Percentiles rank a stretch among this genome's conserved stretches.
Evolutionary conservation across 2,797 vertebrate species (phyloP).

Genomic region (Notolabrus celidotus): DNA sequence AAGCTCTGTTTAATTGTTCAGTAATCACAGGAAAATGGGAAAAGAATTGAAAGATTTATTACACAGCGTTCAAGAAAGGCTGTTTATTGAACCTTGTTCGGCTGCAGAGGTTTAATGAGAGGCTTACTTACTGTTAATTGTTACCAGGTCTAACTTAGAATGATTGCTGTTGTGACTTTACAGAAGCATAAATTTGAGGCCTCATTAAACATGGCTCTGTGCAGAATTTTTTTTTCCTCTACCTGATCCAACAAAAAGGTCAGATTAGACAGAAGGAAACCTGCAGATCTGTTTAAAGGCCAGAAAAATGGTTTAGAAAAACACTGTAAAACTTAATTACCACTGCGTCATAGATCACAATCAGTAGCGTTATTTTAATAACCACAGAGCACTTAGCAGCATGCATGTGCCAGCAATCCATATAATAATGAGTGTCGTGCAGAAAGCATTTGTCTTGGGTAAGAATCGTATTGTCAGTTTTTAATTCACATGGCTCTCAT

Average conservation of each 20-base stretch:
- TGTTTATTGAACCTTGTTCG: background rate
- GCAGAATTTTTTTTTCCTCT: background rate
- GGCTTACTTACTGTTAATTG: background rate
- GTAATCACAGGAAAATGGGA: no score
- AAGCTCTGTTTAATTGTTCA: no score
- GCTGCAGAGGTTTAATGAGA: background rate
- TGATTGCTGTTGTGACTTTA: background rate
- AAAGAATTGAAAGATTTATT: background rate
- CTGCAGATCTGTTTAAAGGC: conserved; percentile 33
- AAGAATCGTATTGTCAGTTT: conserved; percentile 73
- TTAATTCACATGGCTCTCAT: conserved; percentile 76
- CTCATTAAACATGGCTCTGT: background rate
- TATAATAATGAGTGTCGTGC: conserved; percentile 54
- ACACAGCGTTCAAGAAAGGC: background rate
- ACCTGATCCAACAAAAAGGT: background rate
- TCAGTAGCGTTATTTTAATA: conserved; percentile 67
- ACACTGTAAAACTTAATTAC: conserved; percentile 57
- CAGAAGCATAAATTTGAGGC: background rate
- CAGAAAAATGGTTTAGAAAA: conserved; percentile 37
- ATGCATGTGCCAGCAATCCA: conserved; percentile 19
- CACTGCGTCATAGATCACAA: conserved; percentile 62
- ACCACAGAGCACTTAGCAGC: conserved; percentile 41
- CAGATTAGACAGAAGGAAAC: conserved; percentile 3
- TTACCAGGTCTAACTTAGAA: background rate
- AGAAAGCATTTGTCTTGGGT: conserved; percentile 73